Base-by-base conservation (phyloP, 2,888 invertebrate genomes). In the Cephus spinipes region DNA sequence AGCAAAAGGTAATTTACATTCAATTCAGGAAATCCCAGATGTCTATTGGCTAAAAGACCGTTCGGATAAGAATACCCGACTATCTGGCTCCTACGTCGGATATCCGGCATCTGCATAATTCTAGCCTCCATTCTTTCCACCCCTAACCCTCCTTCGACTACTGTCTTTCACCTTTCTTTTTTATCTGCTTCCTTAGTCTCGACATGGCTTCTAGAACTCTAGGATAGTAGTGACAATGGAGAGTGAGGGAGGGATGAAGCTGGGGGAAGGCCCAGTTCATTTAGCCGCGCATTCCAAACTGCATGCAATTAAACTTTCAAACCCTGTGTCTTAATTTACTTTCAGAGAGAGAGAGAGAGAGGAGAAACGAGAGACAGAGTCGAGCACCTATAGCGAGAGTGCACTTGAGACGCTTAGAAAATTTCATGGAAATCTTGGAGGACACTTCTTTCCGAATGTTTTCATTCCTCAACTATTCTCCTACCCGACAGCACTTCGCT, bases 221-320 rank as follows among this genome's bases (percentile, higher is more conserved):
- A 35, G 55, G 78, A 40, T 68, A 31, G 35, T 69, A 32, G 31
- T 32, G 30, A 68, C 68, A 30, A 9, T 30, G 55, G 74, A 34
- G 75, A 36, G 74, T 76, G 68, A 30, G 36, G 33, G 32, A 32
- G 55, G 73, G 32, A 30, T 68, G 75, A 73, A 76, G 69, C 74
- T 75, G 36, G 35, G 71, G 34, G 68, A 68, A 55, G 35, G 73
- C 78, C 80, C 77, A 81, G 81, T 83, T 83, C 82, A 85, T 83
- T 84, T 78, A 81, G 79, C 80, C 79, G 69, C 71, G 76, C 68
- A 80, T 80, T 79, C 81, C 82, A 78, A 86, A 82, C 81, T 87
- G 85, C 87, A 85, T 87, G 85, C 86, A 88, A 89, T 89, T 89
- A 88, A 89, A 87, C 87, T 87, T 88, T 85, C 84, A 86, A 84